A percentile compares a stretch with the other conserved stretches of the same genome.
phyloP scores from a whole-genome alignment of 1,140 invertebrate species.

The Bombus vancouverensis region DNA sequence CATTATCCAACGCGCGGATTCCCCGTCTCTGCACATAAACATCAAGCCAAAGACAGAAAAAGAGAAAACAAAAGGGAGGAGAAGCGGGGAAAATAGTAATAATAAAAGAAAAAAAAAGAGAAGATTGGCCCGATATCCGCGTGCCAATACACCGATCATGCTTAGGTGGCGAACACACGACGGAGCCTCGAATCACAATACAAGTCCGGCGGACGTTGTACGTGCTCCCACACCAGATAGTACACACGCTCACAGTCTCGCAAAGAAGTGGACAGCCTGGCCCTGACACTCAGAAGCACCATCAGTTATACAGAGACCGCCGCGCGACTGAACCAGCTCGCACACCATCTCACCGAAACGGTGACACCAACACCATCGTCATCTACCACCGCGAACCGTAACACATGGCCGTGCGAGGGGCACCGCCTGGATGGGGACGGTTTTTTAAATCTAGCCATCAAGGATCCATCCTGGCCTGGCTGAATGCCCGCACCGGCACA shows the following conservation, averaged over 20 bases:
- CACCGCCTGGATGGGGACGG: conserved; percentile 55
- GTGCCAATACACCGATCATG: conserved; percentile 51
- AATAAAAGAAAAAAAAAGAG: neutral
- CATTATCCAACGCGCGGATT: neutral
- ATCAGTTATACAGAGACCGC: conserved; percentile 78
- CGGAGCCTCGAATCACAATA: conserved; percentile 44
- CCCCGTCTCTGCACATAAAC: neutral
- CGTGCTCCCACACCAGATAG: conserved; percentile 17
- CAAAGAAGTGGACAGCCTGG: conserved; percentile 80
- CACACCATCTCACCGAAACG: conserved; percentile 43
- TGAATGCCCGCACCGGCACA: conserved; percentile 70
- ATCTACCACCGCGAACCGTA: conserved; percentile 60
- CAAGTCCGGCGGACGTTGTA: conserved; percentile 31
- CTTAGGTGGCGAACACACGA: conserved; percentile 42
- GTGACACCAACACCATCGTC: conserved; percentile 57
- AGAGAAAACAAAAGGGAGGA: neutral
- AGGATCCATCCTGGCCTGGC: conserved; percentile 75
- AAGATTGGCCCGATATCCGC: conserved; percentile 40
- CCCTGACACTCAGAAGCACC: conserved; percentile 80
- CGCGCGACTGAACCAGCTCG: conserved; percentile 56
- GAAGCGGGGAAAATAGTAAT: neutral
- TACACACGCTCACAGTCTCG: conserved; percentile 49
- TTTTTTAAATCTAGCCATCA: conserved; percentile 75
- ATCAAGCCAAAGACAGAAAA: neutral
- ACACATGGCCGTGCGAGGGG: conserved; percentile 61